Evolutionary conservation across 2,888 invertebrate species (phyloP).

Genomic region (Xestia c-nigrum): DNA sequence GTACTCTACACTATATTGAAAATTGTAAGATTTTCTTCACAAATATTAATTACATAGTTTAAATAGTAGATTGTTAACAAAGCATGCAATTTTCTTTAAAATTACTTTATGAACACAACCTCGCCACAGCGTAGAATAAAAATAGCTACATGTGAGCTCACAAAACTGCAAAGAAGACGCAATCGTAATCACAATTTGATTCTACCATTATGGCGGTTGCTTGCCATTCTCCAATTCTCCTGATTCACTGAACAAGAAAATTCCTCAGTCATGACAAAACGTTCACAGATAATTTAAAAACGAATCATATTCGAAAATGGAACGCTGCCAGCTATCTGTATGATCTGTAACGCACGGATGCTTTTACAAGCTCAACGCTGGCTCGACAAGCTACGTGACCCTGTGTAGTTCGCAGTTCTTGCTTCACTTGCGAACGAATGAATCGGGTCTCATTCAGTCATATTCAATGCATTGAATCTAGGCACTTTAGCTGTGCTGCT

Average conservation of each 20-base stretch:
- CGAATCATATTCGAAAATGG: conserved; percentile 68
- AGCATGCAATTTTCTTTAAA: neutral
- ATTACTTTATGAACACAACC: neutral
- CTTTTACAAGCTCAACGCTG: conserved; percentile 69
- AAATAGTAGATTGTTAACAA: neutral
- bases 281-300: conserved; percentile 67
- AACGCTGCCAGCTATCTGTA: conserved; percentile 66
- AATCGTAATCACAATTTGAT: conserved; percentile 46
- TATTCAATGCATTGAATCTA: conserved; percentile 68
- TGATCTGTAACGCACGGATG: conserved; percentile 75
- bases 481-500: conserved; percentile 55
- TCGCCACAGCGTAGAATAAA: neutral
- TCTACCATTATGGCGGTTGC: conserved; percentile 39
- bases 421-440: conserved; percentile 56
- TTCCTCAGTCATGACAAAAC: conserved; percentile 61
- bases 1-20: neutral
- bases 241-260: conserved; percentile 63
- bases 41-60: neutral
- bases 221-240: conserved; percentile 41
- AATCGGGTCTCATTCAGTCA: conserved; percentile 63
- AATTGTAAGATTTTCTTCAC: neutral
- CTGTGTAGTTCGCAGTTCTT: conserved; percentile 70
- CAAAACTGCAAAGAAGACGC: conserved; percentile 27
- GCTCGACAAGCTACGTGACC: conserved; percentile 73
- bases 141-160: neutral